phyloP scores from a whole-genome alignment of 1,140 invertebrate species.

The Ericerus pela region DNA sequence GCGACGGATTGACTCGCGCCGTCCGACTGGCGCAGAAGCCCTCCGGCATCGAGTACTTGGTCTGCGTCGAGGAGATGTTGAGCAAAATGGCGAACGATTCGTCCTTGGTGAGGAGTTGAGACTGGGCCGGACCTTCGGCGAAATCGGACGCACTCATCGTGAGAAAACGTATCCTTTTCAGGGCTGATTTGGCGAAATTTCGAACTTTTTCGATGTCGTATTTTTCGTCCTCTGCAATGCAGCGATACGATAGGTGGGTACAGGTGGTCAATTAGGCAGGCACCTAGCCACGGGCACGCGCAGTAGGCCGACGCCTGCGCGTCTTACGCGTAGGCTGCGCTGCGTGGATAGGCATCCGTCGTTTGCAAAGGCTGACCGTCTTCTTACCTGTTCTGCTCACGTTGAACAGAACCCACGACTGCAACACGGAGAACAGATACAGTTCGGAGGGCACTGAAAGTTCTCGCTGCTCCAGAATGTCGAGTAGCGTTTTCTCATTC shows the following conservation, averaged over 20 bases:
- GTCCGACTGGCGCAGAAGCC: constrained; percentile 42
- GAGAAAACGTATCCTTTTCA: constrained; percentile 55
- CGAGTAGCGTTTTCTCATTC: constrained; percentile 51
- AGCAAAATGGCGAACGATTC: constrained; percentile 67
- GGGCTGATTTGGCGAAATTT: constrained; percentile 38
- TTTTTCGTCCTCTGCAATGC: constrained; percentile 2
- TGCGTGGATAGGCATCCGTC: no score
- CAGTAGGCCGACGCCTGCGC: no score
- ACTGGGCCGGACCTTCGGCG: constrained; percentile 56
- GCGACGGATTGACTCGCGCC: constrained; percentile 15
- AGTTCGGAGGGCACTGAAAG: constrained; percentile 56
- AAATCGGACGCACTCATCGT: constrained; percentile 62
- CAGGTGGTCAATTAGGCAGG: no score
- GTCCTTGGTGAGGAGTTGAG: constrained; percentile 48
- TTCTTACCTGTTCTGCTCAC: background rate
- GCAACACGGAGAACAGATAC: constrained; percentile 54
- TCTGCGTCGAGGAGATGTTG: constrained; percentile 52
- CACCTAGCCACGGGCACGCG: no score
- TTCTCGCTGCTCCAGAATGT: constrained; percentile 53
- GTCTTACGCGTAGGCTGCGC: no score
- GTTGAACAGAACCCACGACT: constrained; percentile 37
- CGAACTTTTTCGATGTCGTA: constrained; percentile 31
- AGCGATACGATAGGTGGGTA: no score
- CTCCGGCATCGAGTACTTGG: constrained; percentile 47
- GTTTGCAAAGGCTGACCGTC: no score